Evolutionary conservation across 2,113 vertebrate species (phyloP).

Genomic region (Scortum barcoo): DNA sequence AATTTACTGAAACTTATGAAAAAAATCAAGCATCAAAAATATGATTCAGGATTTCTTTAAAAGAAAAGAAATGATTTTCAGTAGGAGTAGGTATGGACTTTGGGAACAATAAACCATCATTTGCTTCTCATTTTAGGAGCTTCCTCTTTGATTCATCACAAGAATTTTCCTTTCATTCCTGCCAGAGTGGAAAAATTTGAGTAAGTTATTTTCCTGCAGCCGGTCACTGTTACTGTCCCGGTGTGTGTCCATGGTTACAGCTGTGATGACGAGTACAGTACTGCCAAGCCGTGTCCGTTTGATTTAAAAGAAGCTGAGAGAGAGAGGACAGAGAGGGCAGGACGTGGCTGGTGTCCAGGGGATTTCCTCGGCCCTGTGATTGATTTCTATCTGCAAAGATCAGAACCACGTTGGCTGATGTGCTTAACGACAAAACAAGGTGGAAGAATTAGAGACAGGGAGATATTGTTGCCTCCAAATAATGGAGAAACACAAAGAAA

Average conservation of each 20-base stretch:
- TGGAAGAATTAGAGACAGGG: not conserved
- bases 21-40: not conserved
- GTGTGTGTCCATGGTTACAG: conserved; percentile 30
- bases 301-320: conserved; percentile 5
- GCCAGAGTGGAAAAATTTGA: conserved; percentile 7
- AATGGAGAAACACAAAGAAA: not conserved
- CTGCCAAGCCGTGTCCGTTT: conserved; percentile 21
- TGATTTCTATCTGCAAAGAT: conserved; percentile 42
- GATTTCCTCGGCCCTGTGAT: conserved; percentile 46
- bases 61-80: too few species aligned
- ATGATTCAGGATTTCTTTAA: too few species aligned
- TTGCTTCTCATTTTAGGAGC: not conserved
- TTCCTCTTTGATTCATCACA: conserved; percentile 19
- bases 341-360: conserved; percentile 44
- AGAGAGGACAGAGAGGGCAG: conserved; percentile 19
- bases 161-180: conserved; percentile 24
- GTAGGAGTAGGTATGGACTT: not conserved
- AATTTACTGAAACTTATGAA: not conserved
- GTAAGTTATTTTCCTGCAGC: conserved; percentile 20
- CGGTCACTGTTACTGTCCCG: conserved; percentile 17
- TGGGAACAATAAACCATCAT: not conserved
- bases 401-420: conserved; percentile 13
- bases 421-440: conserved; percentile 38
- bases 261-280: conserved; percentile 16
- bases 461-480: not conserved